A percentile compares a stretch with the other conserved stretches of the same genome.
phyloP scores from a whole-genome alignment of 2,888 invertebrate genomes.

The Dasysyrphus tricinctus region DNA sequence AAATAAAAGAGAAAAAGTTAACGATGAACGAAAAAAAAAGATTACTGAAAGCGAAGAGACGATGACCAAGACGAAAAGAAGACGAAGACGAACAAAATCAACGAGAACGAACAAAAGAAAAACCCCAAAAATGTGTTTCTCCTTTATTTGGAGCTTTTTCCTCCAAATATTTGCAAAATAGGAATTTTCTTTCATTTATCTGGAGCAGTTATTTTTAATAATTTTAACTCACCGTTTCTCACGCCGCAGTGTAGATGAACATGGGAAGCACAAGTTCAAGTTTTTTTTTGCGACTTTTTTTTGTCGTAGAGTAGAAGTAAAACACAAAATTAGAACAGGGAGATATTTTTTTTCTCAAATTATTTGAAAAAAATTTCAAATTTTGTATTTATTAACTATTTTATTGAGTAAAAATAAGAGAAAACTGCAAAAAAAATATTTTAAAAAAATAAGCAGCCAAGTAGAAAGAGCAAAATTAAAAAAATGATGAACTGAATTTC shows the following conservation, averaged over 20 bases:
- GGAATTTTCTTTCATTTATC: constrained; percentile 32
- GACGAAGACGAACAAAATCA: constrained; percentile 53
- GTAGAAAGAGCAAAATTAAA: constrained; percentile 30
- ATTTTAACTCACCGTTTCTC: constrained; percentile 43
- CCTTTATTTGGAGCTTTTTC: constrained; percentile 60
- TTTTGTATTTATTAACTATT: background rate
- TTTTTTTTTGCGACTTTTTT: constrained; percentile 40
- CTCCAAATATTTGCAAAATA: constrained; percentile 42
- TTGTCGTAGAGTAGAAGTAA: constrained; percentile 15
- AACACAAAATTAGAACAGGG: constrained; percentile 45
- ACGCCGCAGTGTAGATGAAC: background rate
- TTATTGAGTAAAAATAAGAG: constrained; percentile 8
- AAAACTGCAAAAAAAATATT: constrained; percentile 3
- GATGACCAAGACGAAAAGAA: constrained; percentile 7
- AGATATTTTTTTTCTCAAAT: constrained; percentile 20
- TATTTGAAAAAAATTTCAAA: constrained; percentile 1
- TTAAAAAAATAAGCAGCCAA: constrained; percentile 45
- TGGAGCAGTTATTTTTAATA: constrained; percentile 42
- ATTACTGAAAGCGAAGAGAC: constrained; percentile 39
- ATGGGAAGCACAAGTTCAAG: constrained; percentile 30
- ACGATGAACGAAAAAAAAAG: constrained; percentile 60
- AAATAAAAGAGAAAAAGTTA: constrained; percentile 34
- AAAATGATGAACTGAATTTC: constrained; percentile 64
- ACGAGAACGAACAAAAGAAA: constrained; percentile 38
- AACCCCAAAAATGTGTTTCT: constrained; percentile 62